Percentiles rank a stretch among this genome's conserved stretches.
These are phyloP conservation scores for Pelodytes ibericus DNA, from an alignment of 2,797 vertebrate species.

Conservation along the genomic window DNA sequence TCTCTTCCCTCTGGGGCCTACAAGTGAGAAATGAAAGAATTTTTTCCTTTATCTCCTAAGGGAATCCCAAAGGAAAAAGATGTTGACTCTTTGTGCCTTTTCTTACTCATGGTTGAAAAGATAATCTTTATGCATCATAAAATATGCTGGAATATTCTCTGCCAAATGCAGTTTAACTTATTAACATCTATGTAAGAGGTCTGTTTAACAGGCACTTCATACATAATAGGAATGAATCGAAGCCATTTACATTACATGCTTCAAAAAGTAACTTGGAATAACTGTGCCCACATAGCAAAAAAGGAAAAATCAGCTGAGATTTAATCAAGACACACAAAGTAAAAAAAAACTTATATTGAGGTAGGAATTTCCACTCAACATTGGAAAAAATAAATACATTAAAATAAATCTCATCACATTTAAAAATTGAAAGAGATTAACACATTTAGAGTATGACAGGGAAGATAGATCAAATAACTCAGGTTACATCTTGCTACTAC, in stretches of 20 bases:
- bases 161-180: slow-evolving; percentile 54
- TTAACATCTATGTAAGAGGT: slow-evolving; percentile 40
- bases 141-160: slow-evolving; percentile 50
- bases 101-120: slow-evolving; percentile 55
- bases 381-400: no score
- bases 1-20: slow-evolving; percentile 17
- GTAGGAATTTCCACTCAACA: no score
- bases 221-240: slow-evolving; percentile 26
- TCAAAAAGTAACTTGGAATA: slow-evolving; percentile 28
- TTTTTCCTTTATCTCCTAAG: slow-evolving; percentile 50
- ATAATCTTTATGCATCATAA: slow-evolving; percentile 56
- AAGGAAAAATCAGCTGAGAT: no score
- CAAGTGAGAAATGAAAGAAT: slow-evolving; percentile 50
- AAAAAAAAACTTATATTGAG: no score
- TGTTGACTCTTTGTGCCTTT: slow-evolving; percentile 49
- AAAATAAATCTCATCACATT: no score
- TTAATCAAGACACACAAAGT: no score
- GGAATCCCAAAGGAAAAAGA: slow-evolving; percentile 43
- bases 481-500: no score
- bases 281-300: slow-evolving; percentile 8
- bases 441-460: no score
- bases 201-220: slow-evolving; percentile 36
- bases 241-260: slow-evolving; percentile 28
- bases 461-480: no score
- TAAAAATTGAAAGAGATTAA: no score